Evolutionary conservation across 1,140 invertebrate genomes (phyloP), one percentile per base, ranked within the genome.

Genomic region (Drosophila setifemur): DNA sequence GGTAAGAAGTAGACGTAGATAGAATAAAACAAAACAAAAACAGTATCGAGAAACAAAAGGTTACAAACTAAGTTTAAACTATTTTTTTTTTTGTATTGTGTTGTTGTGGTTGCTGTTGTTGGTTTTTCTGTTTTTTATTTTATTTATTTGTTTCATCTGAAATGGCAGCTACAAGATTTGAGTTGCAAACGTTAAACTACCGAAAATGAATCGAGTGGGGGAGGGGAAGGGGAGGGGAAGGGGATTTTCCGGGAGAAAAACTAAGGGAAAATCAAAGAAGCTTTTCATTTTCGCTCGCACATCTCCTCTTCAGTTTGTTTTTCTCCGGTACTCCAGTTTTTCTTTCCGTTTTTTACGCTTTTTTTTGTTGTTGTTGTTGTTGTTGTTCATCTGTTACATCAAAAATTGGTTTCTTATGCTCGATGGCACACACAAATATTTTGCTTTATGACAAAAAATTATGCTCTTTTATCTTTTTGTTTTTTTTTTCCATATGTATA

Each of bases 381-480:
- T 18, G 54, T 28, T 55, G 73, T 44, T 71, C 67, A 72, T 67
- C 43, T 75, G 45, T 83, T 71, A 83, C 78, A 83, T 85, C 79
- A 83, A 85, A 82, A 83, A 83, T 69, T 82, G 72, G 50, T 82
- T 63, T 82, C 47, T 52, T 39, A 37, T 55, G 66, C 45, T 40
- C 29, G 21, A 11, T 37, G 39, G 57, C 33, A 37, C 69, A 67
- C 58, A 73, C 70, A 77, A 78, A 77, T 73, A 69, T 66, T 76
- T 73, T 74, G 57, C 73, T 57, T 83, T 79, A 72, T 74, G 79
- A 83, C 79, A 83, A 85, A 85, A 82, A 83, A 71, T 77, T 85
- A 83, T 79, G 79, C 57, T 73, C 37, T 68, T 60, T 77, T 42
- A 50, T 64, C 33, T 26, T 63, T 72, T 35, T 29, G 33, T 25